phyloP scores from a whole-genome alignment of 2,888 invertebrate genomes.

The Rhagophthalmus giganteus region DNA sequence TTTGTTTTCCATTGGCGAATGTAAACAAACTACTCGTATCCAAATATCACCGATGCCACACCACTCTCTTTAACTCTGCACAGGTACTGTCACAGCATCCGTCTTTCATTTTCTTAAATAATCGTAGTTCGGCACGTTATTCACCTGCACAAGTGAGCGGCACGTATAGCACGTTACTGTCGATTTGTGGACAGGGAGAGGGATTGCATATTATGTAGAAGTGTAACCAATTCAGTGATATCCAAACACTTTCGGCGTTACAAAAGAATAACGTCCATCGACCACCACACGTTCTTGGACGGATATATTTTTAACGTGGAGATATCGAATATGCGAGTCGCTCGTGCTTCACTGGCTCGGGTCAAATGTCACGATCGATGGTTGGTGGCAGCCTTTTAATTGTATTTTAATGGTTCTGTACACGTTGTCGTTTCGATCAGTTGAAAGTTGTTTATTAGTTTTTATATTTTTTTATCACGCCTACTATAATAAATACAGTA shows the following conservation, averaged over 20 bases:
- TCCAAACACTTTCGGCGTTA: neutral
- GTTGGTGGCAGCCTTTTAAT: too few relatives aligned
- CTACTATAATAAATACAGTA: too few relatives aligned
- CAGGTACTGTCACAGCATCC: slow-evolving; percentile 49
- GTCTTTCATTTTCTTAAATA: slow-evolving; percentile 49
- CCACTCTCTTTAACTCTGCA: slow-evolving; percentile 53
- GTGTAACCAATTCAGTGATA: neutral
- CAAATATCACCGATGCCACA: slow-evolving; percentile 51
- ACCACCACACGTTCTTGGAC: too few relatives aligned
- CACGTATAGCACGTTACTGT: too few relatives aligned
- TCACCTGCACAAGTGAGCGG: slow-evolving; percentile 33
- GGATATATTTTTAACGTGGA: too few relatives aligned
- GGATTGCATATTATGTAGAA: too few relatives aligned
- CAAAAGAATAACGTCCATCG: too few relatives aligned
- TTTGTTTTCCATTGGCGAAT: slow-evolving; percentile 47
- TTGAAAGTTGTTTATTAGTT: slow-evolving; percentile 1
- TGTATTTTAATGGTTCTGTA: slow-evolving; percentile 1
- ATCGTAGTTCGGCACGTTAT: slow-evolving; percentile 34
- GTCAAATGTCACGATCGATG: too few relatives aligned
- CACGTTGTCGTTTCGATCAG: neutral
- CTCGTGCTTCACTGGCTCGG: too few relatives aligned
- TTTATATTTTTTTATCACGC: too few relatives aligned
- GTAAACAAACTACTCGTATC: slow-evolving; percentile 40
- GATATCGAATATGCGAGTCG: too few relatives aligned
- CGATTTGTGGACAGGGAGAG: too few relatives aligned